Percentiles rank a stretch among this genome's conserved stretches.
Conservation (phyloP, 2,113 vertebrate species). For the Drymodes brunneopygia region DNA sequence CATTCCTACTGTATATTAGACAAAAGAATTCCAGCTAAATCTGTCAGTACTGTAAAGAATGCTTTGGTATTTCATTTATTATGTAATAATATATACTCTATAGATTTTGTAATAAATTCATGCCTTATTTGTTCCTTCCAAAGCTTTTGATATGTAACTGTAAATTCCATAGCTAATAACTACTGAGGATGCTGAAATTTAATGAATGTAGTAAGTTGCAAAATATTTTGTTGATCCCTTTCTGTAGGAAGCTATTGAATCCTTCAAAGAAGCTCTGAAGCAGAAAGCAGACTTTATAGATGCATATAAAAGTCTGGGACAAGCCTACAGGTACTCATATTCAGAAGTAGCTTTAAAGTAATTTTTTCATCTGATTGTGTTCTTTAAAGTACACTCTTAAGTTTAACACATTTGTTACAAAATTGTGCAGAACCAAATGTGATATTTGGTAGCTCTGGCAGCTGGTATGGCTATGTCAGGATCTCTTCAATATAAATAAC, state of each 20-base stretch:
- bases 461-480: not conserved
- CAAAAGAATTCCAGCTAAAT: not conserved
- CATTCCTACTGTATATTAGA: not conserved
- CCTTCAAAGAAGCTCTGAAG: slow-evolving; percentile 94
- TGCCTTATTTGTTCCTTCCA: not conserved
- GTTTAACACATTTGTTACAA: not conserved
- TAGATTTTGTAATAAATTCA: not conserved
- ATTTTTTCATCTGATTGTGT: not conserved
- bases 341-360: not conserved
- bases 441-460: not conserved
- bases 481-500: not conserved
- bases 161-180: not conserved
- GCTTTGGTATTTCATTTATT: not conserved
- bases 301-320: slow-evolving; percentile 95
- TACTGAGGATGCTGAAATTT: not conserved
- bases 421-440: not conserved
- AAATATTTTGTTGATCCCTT: not conserved
- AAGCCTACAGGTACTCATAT: slow-evolving; percentile 90
- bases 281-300: slow-evolving; percentile 96
- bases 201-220: not conserved
- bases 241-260: slow-evolving; percentile 92
- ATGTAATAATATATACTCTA: not conserved
- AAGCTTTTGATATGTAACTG: not conserved
- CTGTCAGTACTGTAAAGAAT: not conserved
- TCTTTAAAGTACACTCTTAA: not conserved